These are phyloP conservation scores for Corythornis leucogaster DNA, from an alignment of 2,797 vertebrate species.

Conservation along the genomic window DNA sequence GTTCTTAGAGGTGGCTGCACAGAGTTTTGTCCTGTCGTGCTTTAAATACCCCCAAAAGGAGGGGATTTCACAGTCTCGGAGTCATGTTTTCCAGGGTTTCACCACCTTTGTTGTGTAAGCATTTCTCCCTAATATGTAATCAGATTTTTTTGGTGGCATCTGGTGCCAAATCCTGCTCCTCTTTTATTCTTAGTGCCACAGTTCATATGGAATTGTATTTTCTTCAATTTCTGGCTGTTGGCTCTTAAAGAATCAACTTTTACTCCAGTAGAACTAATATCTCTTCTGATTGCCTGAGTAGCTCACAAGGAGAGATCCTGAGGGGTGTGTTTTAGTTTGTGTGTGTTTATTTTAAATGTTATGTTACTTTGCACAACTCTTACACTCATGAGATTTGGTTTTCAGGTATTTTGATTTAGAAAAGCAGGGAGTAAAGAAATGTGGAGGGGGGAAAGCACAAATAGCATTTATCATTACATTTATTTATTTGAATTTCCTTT, in stretches of 20 bases:
- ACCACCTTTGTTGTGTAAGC: background rate
- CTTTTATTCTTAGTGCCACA: background rate
- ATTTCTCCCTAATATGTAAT: background rate
- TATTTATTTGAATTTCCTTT: background rate
- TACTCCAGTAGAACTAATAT: background rate
- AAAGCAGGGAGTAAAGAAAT: background rate
- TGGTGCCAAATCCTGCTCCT: background rate
- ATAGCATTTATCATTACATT: background rate
- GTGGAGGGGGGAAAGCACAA: accelerated
- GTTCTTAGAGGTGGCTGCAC: background rate
- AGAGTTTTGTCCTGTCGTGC: background rate
- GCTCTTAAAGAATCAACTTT: background rate
- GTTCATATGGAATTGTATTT: background rate
- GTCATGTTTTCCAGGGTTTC: background rate
- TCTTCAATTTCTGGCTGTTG: background rate
- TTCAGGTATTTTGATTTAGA: background rate
- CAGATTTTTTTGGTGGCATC: background rate
- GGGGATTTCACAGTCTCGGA: background rate
- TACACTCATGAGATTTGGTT: background rate
- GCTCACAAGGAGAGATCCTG: background rate
- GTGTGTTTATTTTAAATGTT: background rate
- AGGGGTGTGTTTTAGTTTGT: no score
- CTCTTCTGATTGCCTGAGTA: background rate
- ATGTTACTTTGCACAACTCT: background rate
- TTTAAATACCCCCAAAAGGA: background rate